A percentile compares a stretch with the other conserved stretches of the same genome.
Conservation (phyloP, 2,888 invertebrate genomes). For the Synanthedon vespiformis region DNA sequence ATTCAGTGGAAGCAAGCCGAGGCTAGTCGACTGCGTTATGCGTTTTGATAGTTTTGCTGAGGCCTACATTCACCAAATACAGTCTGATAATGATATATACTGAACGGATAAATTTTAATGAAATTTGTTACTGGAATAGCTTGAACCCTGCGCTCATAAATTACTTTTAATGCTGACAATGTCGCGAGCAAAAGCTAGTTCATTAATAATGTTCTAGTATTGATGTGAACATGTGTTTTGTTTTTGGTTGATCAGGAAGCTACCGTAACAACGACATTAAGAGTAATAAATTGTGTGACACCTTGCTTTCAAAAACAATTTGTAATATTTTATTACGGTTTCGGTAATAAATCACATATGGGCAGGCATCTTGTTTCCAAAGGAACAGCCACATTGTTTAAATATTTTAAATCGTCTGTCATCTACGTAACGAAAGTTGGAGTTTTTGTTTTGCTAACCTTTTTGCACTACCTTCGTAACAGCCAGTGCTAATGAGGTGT, state of each 20-base stretch:
- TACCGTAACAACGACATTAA: slow-evolving; percentile 21
- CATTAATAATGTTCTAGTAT: too few relatives aligned
- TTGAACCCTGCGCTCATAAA: too few relatives aligned
- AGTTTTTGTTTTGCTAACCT: slow-evolving; percentile 36
- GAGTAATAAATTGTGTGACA: slow-evolving; percentile 36
- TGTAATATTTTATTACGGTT: slow-evolving; percentile 45
- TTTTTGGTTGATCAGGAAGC: slow-evolving; percentile 6
- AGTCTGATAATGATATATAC: too few relatives aligned
- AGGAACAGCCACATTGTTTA: slow-evolving; percentile 54
- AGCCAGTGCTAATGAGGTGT: slow-evolving; percentile 47
- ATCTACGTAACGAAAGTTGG: slow-evolving; percentile 25
- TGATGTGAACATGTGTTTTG: background rate
- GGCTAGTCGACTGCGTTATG: too few relatives aligned
- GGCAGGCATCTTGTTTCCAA: slow-evolving; percentile 53
- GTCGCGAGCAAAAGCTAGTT: too few relatives aligned
- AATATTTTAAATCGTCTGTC: slow-evolving; percentile 64
- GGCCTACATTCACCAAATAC: too few relatives aligned
- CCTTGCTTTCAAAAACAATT: slow-evolving; percentile 47
- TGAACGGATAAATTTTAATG: too few relatives aligned
- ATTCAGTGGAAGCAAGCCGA: too few relatives aligned
- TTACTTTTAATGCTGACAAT: too few relatives aligned
- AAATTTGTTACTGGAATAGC: too few relatives aligned
- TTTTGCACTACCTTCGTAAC: slow-evolving; percentile 36
- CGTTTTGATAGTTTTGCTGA: too few relatives aligned
- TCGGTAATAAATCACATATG: slow-evolving; percentile 46